Base-by-base conservation (phyloP, 2,113 vertebrate genomes). In the Heterochromis multidens region DNA sequence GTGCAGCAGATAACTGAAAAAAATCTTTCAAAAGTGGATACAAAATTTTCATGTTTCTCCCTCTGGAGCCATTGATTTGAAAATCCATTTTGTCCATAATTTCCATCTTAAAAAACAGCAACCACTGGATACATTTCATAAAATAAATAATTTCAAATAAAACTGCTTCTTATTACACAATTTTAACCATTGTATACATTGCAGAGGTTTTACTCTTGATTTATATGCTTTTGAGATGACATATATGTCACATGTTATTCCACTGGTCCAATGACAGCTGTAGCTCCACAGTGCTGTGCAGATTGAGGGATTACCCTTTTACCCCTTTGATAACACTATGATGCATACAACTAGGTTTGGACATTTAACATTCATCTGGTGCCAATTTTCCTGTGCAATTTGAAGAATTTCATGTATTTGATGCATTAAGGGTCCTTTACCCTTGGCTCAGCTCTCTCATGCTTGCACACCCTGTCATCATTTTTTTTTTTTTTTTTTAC, bases 121-220 rank as follows among this genome's bases (percentile, higher is more conserved):
- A n/a, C n/a, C n/a, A n/a, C n/a, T n/a, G n/a, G n/a, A n/a, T n/a
- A n/a, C n/a, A n/a, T n/a, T n/a, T n/a, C n/a, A n/a, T n/a, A n/a
- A n/a, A n/a, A n/a, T n/a, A n/a, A n/a, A n/a, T n/a, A n/a, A n/a
- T n/a, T n/a, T n/a, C n/a, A n/a, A n/a, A n/a, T n/a, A n/a, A n/a
- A n/a, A n/a, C n/a, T n/a, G n/a, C 33, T 65, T 21, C 37, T 40
- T 40, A 40, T 65, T 12, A 40, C 6, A 65, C 2, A 0, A 2
- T 37, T 8, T 23, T 5, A 40, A 40, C 0, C 23, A 33, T 14
- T 4, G 2, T n/a, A 43, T 43, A 14, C 40, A 43, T 43, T 67
- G 43, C 25, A 17, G 63, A 43, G 37, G n/a, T 43, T 67, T 67
- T 67, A 67, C n/a, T 43, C 37, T 67, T 7, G 35, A 37, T 37